Base-by-base conservation (phyloP, 2,113 vertebrate genomes). In the Scopus umbretta region DNA sequence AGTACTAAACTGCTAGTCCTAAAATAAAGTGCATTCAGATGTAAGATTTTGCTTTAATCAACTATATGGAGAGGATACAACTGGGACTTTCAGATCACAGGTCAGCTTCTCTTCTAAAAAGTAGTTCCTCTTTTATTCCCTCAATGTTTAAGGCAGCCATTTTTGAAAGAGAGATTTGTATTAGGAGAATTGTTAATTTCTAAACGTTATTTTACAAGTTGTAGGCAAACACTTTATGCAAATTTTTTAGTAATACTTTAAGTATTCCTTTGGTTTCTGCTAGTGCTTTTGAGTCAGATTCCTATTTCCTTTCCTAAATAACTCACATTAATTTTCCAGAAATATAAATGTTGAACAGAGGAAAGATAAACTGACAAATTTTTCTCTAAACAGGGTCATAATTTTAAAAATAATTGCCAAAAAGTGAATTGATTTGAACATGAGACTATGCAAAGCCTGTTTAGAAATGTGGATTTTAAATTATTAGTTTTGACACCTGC, bases 181-280 rank as follows among this genome's bases (percentile, higher is more conserved):
- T 71, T 66, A 72, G n/a, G 22, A 70, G 22, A 79, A 49, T 80
- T 27, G 38, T 10, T 71, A 14, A 47, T 73, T 76, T 56, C 8
- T 82, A 70, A 32, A 92, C 95, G 13, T 94, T 97, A 86, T 96
- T 96, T 96, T 92, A 67, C 80, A 81, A 94, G 73, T 80, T 93
- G 65, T 74, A 79, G 49, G 52, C 58, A 95, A 96, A 92, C 10
- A 3, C 1, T 62, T 56, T 20, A 88, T 45, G 21, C 45, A 65
- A 86, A 6, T 49, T 59, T 95, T 92, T 88, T 12, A 92, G 83
- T 70, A 96, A 66, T 56, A 84, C 30, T 50, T 95, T 76, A 86
- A 96, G 21, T 56, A 86, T 91, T 96, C n/a, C 22, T 96, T 97
- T 97, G 62, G 68, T 96, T 96, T 92, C 90, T 90, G 38, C 40